A percentile compares a stretch with the other conserved stretches of the same genome.
Conservation (phyloP, 1,140 invertebrate species). For the Proales similis region DNA sequence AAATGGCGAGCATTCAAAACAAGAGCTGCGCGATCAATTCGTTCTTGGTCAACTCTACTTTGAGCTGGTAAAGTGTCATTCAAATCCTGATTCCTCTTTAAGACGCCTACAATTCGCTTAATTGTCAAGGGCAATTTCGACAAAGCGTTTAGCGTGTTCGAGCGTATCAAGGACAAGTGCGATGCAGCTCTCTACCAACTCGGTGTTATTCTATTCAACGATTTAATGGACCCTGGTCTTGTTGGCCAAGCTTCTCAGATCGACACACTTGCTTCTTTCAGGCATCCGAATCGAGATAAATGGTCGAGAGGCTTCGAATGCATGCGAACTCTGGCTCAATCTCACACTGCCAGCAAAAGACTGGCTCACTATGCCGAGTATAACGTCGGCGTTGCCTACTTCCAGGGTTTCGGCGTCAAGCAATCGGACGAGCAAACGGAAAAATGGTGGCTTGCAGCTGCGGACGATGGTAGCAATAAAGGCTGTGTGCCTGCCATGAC, state of each 20-base stretch:
- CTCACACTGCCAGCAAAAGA: slow-evolving; percentile 42
- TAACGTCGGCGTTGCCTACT: slow-evolving; percentile 50
- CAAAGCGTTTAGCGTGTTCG: slow-evolving; percentile 47
- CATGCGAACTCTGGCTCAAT: slow-evolving; percentile 43
- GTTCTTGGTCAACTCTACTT: slow-evolving; percentile 50
- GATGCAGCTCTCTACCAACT: slow-evolving; percentile 50
- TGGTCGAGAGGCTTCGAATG: slow-evolving; percentile 46
- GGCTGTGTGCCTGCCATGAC: slow-evolving; percentile 50
- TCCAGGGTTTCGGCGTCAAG: slow-evolving; percentile 48
- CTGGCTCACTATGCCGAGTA: slow-evolving; percentile 45
- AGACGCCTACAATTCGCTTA: neutral
- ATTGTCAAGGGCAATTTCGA: slow-evolving; percentile 44
- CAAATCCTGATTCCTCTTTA: slow-evolving; percentile 13
- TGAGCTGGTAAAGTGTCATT: slow-evolving; percentile 44
- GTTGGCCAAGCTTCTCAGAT: slow-evolving; percentile 3
- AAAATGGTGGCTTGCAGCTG: slow-evolving; percentile 50
- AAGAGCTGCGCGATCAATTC: slow-evolving; percentile 41
- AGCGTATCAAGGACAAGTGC: slow-evolving; percentile 43
- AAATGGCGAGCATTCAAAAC: slow-evolving; percentile 39
- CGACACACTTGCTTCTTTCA: neutral
- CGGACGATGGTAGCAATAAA: slow-evolving; percentile 50
- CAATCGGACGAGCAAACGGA: slow-evolving; percentile 49
- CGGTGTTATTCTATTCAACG: slow-evolving; percentile 46
- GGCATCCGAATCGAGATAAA: slow-evolving; percentile 14
- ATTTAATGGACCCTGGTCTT: slow-evolving; percentile 45